Base-by-base conservation (phyloP, 2,797 vertebrate genomes). In the Cyclopterus lumpus region DNA sequence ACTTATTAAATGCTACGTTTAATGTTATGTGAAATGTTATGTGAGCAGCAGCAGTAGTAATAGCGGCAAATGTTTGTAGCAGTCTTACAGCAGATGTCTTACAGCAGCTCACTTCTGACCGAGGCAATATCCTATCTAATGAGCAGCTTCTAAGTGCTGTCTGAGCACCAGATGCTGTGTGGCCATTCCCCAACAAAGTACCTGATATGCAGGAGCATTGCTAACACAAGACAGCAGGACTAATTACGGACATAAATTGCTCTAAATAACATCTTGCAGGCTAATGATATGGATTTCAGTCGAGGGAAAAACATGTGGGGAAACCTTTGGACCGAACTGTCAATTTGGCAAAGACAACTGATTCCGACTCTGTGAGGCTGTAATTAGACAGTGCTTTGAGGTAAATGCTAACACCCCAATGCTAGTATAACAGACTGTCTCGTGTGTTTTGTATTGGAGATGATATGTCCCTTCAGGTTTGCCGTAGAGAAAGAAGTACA, bases 1-100 rank as follows among this genome's bases (percentile, higher is more conserved):
- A 49, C 67, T 51, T 64, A 74, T 68, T 77, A 73, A 79, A 89
- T 67, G 49, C 22, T 63, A 55, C 63, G 64, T 73, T 61, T 53
- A 58, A 58, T 65, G n/a, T n/a, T n/a, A n/a, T n/a, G n/a, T n/a
- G 30, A 65, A 48, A 40, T 51, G 38, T 69, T 51, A 64, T 32
- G 24, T 30, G 59, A 53, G 44, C 51, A 42, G 55, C 48, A 62
- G 71, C 38, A 38, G 46, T 10, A 32, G 61, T 3, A 46, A 32
- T 8, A 58, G 32, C 44, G 54, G 46, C 20, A 42, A 51, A 66
- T 67, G 70, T 65, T 62, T 62, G 70, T 63, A 63, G 32, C 42
- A 60, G 44, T 57, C 57, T 60, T 55, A 49, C 26, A 40, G 63
- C 55, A 68, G 22, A 28, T 28, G 46, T 57, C 57, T 60, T 57